Evolutionary conservation across 2,113 vertebrate genomes (phyloP).

Genomic region (Sinocyclocheilus rhinocerous): DNA sequence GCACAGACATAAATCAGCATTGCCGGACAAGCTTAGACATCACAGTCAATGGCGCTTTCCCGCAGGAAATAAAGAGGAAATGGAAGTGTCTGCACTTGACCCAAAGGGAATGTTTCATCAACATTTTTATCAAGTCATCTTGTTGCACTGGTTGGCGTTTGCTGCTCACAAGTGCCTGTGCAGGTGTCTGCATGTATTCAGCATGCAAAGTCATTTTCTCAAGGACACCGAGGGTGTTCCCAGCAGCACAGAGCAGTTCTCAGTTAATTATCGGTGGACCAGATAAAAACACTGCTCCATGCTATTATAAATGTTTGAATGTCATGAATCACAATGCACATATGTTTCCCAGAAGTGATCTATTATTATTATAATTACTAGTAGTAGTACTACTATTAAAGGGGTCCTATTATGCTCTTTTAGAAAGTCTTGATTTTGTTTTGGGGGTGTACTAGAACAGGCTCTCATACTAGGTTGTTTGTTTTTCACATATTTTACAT

Average conservation of each 20-base stretch:
- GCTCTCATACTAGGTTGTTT: no score
- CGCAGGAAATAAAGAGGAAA: constrained; percentile 6
- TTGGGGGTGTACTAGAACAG: no score
- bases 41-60: neutral
- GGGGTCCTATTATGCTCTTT: no score
- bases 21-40: neutral
- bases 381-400: no score
- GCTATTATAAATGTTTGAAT: constrained; percentile 25
- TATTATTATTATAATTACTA: no score
- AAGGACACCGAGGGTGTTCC: constrained; percentile 35
- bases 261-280: constrained; percentile 33
- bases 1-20: constrained; percentile 12
- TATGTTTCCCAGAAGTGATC: constrained; percentile 22
- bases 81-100: constrained; percentile 41
- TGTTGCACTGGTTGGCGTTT: neutral
- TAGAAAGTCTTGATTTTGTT: no score
- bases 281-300: constrained; percentile 6
- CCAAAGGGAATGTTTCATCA: constrained; percentile 40
- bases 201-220: constrained; percentile 20
- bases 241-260: constrained; percentile 3
- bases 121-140: constrained; percentile 34
- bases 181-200: constrained; percentile 27
- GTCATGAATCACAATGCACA: constrained; percentile 25
- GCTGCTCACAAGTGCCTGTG: neutral
- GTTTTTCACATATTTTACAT: no score